These are phyloP conservation scores for Grus americana DNA, from an alignment of 2,113 vertebrate genomes.

Conservation along the genomic window DNA sequence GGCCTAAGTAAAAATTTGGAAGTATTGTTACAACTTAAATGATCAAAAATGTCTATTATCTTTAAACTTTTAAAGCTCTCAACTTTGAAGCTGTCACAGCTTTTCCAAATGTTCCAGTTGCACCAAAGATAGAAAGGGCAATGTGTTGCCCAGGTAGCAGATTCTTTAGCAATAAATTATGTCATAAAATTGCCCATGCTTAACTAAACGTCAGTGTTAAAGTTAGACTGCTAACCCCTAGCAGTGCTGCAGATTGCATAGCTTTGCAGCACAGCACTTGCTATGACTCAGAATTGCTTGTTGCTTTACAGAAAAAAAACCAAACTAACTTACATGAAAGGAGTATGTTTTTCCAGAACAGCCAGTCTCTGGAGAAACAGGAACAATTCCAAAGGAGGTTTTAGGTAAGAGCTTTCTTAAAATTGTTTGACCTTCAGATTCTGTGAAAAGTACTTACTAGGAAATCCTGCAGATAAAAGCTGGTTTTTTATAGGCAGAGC, in stretches of 20 bases:
- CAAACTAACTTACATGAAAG: fast-evolving
- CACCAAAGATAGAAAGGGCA: neutral
- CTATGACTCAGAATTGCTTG: neutral
- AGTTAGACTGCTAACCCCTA: neutral
- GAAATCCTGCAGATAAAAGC: neutral
- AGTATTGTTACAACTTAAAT: neutral
- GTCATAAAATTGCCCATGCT: neutral
- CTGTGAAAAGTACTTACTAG: neutral
- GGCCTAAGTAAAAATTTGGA: neutral
- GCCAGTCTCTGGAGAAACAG: neutral
- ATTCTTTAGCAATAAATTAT: neutral
- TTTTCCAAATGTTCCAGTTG: neutral
- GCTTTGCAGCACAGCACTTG: neutral
- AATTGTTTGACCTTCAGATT: neutral
- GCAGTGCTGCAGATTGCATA: neutral
- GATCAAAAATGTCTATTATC: neutral
- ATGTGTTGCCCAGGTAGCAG: neutral
- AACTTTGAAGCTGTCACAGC: neutral
- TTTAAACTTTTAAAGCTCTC: neutral
- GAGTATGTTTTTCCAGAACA: neutral
- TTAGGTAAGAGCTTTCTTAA: neutral
- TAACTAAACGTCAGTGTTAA: neutral
- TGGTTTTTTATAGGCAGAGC: neutral
- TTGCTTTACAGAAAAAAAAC: neutral
- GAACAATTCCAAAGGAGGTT: neutral